These are phyloP conservation scores for Drosophila setifemur DNA, from an alignment of 1,140 invertebrate species.

Conservation along the genomic window DNA sequence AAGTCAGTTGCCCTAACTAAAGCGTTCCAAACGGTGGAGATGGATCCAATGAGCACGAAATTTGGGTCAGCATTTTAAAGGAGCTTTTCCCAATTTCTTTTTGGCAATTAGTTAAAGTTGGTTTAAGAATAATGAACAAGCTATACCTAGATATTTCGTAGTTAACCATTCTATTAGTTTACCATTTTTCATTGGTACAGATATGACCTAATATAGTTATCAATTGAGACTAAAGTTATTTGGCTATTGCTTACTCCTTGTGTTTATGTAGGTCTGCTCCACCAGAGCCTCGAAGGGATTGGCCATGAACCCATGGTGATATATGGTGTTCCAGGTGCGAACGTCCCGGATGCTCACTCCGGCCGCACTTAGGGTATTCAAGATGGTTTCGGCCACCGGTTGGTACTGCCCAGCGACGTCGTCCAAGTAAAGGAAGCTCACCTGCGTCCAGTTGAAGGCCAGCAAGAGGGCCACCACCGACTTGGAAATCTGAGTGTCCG, in stretches of 20 bases:
- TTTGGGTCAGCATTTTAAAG: no score
- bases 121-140: no score
- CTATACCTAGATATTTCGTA: no score
- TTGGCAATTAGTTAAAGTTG: no score
- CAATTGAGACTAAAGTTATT: no score
- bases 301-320: constrained; percentile 88
- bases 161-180: no score
- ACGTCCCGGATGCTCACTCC: constrained; percentile 88
- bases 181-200: no score
- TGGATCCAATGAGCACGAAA: no score
- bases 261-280: constrained; percentile 88
- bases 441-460: constrained; percentile 92
- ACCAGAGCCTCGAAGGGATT: constrained; percentile 93
- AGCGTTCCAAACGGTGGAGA: no score
- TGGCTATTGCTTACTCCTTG: constrained; percentile 88
- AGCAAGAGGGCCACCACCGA: constrained; percentile 91
- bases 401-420: constrained; percentile 87
- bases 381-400: constrained; percentile 88
- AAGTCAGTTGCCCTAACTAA: no score
- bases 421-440: constrained; percentile 87
- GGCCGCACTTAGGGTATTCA: constrained; percentile 86
- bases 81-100: no score
- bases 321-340: constrained; percentile 89
- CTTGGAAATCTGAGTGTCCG: constrained; percentile 95
- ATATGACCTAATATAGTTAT: no score